Evolutionary conservation across 2,888 invertebrate genomes (phyloP).

Genomic region (Neoascia interrupta): DNA sequence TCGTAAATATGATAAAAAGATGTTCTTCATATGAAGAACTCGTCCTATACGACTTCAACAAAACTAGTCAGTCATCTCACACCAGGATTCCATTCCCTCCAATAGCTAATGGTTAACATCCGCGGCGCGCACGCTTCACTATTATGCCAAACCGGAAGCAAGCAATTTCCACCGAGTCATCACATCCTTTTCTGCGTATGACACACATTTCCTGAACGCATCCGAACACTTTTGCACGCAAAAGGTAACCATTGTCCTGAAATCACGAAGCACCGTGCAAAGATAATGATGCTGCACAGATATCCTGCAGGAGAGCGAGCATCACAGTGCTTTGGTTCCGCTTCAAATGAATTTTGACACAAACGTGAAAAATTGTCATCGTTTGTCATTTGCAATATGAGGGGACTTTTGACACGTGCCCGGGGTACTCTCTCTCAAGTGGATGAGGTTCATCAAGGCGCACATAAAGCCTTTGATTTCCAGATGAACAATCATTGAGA

Average conservation of each 20-base stretch:
- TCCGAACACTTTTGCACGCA: slow-evolving; percentile 61
- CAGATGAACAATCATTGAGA: slow-evolving; percentile 61
- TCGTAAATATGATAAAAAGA: no score
- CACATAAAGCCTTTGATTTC: slow-evolving; percentile 57
- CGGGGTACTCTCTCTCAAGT: slow-evolving; percentile 57
- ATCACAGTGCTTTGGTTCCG: slow-evolving; percentile 60
- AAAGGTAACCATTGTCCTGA: slow-evolving; percentile 62
- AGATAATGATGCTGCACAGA: slow-evolving; percentile 48
- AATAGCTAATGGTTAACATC: slow-evolving; percentile 9
- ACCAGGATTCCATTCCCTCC: not conserved
- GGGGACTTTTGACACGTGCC: slow-evolving; percentile 67
- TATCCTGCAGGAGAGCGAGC: no score
- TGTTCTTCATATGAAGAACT: no score
- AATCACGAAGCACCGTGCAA: slow-evolving; percentile 16
- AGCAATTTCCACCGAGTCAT: slow-evolving; percentile 61
- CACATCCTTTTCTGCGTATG: slow-evolving; percentile 30
- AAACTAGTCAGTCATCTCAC: no score
- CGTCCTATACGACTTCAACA: no score
- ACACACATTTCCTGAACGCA: slow-evolving; percentile 50
- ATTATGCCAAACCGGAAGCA: slow-evolving; percentile 50
- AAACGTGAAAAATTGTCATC: slow-evolving; percentile 68
- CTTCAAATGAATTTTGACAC: slow-evolving; percentile 65
- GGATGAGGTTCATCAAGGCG: slow-evolving; percentile 58
- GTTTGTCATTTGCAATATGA: slow-evolving; percentile 62
- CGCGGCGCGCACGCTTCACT: slow-evolving; percentile 15